Base-by-base conservation (phyloP, 2,888 invertebrate species). In the Microchrysa polita region DNA sequence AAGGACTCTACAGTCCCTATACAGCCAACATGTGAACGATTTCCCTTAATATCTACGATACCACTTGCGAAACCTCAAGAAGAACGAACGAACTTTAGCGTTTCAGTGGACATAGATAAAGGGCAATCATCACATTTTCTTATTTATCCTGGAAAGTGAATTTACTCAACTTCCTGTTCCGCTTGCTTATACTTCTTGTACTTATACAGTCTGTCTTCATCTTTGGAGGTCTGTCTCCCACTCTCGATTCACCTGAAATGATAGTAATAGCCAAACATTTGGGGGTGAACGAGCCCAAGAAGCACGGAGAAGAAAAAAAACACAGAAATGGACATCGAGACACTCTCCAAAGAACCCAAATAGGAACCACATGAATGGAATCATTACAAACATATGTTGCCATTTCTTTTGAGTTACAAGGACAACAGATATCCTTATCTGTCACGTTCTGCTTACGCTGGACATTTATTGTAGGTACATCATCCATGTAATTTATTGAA, bases 381-480 rank as follows among this genome's bases (percentile, higher is more conserved):
- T 73, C 73, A 63, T 73, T 73, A 73, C 63, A 63, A 73, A 73
- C 73, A 73, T 63, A 73, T 73, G 73, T 73, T 63, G 53, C 20
- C 53, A 23, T 69, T 55, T 69, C 69, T 55, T 59, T 55, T 22
- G 20, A 42, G 53, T 27, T 18, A 34, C 22, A 27, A 73, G 73
- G 53, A 73, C 61, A 73, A 63, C 48, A 73, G 73, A 73, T 73
- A 73, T 73, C 73, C 63, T 53, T 73, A 69, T 73, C 67, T 73
- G 73, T 74, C 76, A 76, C 74, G 76, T 76, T 74, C 73, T 73
- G 76, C 73, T 76, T 76, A 74, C 74, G 74, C 74, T 69, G 59
- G 74, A 76, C 71, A 73, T 76, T 76, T 74, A 73, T 76, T 73
- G 73, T 73, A 73, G 69, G 69, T 73, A 73, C 73, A 73, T 73